Evolutionary conservation across 1,140 invertebrate species (phyloP).

Genomic region (Drosophila mayri): DNA sequence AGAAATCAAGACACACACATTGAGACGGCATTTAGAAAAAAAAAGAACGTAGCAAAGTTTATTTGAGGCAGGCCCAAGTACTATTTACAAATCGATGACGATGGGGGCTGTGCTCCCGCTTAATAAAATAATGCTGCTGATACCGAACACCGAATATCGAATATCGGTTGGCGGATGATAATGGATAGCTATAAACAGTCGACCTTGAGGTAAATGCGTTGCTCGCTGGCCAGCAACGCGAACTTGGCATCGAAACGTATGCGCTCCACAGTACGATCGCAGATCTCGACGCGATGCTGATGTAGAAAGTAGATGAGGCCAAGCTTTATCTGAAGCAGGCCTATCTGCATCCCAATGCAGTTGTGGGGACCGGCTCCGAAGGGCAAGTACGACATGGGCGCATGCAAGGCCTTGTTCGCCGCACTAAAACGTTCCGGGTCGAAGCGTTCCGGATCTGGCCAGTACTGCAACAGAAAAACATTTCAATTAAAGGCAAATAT

Average conservation of each 20-base stretch:
- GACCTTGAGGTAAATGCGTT: slow-evolving; percentile 78
- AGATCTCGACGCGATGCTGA: slow-evolving; percentile 74
- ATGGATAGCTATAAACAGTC: slow-evolving; percentile 66
- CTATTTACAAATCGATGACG: slow-evolving; percentile 45
- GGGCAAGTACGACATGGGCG: slow-evolving; percentile 86
- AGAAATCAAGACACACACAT: not conserved
- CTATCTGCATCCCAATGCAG: slow-evolving; percentile 88
- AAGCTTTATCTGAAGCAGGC: slow-evolving; percentile 85
- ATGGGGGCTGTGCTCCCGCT: slow-evolving; percentile 22
- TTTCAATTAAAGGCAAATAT: not conserved
- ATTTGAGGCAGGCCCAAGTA: slow-evolving; percentile 49
- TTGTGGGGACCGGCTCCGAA: slow-evolving; percentile 88
- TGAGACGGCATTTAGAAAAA: slow-evolving; percentile 24
- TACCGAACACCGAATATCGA: not conserved
- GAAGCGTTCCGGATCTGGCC: slow-evolving; percentile 82
- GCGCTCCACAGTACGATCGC: slow-evolving; percentile 71
- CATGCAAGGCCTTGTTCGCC: slow-evolving; percentile 65
- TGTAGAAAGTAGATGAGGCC: slow-evolving; percentile 82
- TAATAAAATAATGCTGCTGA: slow-evolving; percentile 27
- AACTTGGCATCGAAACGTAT: slow-evolving; percentile 74
- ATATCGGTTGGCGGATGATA: not conserved
- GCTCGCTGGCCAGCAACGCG: slow-evolving; percentile 73
- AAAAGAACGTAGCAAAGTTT: slow-evolving; percentile 54
- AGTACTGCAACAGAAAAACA: slow-evolving; percentile 54
- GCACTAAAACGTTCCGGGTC: slow-evolving; percentile 82